Percentiles rank a stretch among this genome's conserved stretches.
phyloP scores from a whole-genome alignment of 2,888 invertebrate genomes.

The Microplitis manilae region DNA sequence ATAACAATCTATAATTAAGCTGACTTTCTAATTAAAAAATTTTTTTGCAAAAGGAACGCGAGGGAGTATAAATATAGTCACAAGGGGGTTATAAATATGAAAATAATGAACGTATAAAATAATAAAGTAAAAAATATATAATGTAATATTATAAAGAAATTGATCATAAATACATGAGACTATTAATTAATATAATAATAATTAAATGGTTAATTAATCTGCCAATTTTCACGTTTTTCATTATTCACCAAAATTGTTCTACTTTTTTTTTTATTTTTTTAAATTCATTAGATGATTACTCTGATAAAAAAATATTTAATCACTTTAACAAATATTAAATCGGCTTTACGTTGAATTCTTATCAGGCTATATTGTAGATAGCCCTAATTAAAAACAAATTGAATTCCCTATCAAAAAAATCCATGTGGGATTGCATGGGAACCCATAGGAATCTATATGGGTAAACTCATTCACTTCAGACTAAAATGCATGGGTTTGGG shows the following conservation, averaged over 20 bases:
- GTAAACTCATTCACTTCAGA: too few relatives aligned
- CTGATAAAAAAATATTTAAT: not conserved
- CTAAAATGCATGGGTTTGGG: too few relatives aligned
- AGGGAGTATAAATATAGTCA: conserved; percentile 49
- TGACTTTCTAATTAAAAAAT: conserved; percentile 51
- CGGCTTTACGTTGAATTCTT: too few relatives aligned
- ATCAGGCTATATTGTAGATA: too few relatives aligned
- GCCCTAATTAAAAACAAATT: too few relatives aligned
- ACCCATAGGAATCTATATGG: too few relatives aligned
- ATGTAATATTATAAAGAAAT: conserved; percentile 24
- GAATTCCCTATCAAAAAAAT: too few relatives aligned
- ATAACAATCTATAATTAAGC: conserved; percentile 48
- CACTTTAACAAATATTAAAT: not conserved
- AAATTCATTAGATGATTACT: too few relatives aligned
- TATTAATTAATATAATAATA: conserved; percentile 54
- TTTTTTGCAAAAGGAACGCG: conserved; percentile 37
- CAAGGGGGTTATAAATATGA: conserved; percentile 51
- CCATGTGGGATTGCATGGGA: too few relatives aligned
- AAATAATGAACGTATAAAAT: conserved; percentile 20
- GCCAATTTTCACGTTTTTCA: conserved; percentile 52
- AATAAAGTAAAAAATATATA: conserved; percentile 32
- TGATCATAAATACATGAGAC: conserved; percentile 55
- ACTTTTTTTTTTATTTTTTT: conserved; percentile 19
- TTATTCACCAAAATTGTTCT: conserved; percentile 5
- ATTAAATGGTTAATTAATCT: conserved; percentile 54